Conservation (phyloP, 2,797 vertebrate genomes). For the Neosalanx taihuensis region DNA sequence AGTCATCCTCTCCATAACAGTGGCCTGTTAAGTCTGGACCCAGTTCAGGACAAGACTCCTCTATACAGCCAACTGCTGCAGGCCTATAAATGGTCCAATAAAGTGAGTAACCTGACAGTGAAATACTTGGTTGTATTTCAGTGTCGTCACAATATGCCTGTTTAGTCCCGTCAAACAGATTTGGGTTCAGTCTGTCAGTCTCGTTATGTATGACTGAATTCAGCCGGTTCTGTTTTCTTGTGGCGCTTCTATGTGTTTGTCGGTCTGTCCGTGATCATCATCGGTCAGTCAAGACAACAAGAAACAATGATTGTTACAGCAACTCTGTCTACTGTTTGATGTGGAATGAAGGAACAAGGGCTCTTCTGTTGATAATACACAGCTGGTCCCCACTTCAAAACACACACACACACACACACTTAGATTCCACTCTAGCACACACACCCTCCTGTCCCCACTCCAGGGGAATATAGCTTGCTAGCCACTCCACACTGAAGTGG, state of each 20-base stretch:
- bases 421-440: neutral
- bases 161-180: neutral
- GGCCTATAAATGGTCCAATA: constrained; percentile 98
- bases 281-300: neutral
- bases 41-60: constrained; percentile 96
- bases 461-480: neutral
- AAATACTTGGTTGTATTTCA: neutral
- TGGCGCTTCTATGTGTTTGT: neutral
- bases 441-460: neutral
- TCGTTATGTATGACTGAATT: neutral
- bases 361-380: constrained; percentile 10
- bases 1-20: constrained; percentile 96
- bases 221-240: neutral
- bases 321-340: constrained; percentile 5
- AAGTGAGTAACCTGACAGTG: constrained; percentile 71
- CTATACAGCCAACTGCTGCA: constrained; percentile 95
- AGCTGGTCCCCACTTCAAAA: constrained; percentile 3
- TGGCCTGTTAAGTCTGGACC: constrained; percentile 90
- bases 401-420: constrained; percentile 7
- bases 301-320: neutral
- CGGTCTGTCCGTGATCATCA: neutral
- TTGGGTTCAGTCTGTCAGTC: neutral
- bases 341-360: constrained; percentile 6
- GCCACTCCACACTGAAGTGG: constrained; percentile 6
- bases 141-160: neutral